Conservation (phyloP, 2,113 vertebrate species). For the Lepidothrix coronata region DNA sequence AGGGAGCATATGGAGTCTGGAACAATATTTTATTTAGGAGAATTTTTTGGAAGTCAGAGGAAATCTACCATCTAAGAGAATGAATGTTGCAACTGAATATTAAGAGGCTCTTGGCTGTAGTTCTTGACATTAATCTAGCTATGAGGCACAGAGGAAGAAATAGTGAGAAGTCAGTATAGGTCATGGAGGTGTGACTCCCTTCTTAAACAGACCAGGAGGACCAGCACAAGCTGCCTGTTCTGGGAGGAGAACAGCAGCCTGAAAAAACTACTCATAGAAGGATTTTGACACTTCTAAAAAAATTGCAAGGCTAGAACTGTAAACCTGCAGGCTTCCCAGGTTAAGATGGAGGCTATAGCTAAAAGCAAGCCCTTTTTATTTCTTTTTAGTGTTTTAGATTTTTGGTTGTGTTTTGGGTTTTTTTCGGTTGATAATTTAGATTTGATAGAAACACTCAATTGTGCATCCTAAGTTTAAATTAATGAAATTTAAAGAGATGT, state of each 20-base stretch:
- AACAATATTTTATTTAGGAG: not conserved
- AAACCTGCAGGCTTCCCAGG: not conserved
- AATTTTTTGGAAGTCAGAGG: not conserved
- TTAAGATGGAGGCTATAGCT: not conserved
- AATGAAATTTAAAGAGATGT: not conserved
- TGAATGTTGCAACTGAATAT: not conserved
- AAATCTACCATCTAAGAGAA: not conserved
- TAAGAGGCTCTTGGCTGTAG: not conserved
- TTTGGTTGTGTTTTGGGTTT: not conserved
- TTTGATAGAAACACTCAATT: not conserved
- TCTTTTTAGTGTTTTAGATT: not conserved
- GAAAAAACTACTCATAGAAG: not conserved
- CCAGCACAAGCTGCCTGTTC: not conserved
- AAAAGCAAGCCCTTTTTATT: not conserved
- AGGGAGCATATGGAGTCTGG: not conserved
- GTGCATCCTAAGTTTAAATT: not conserved
- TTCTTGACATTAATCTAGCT: not conserved
- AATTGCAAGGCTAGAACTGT: not conserved
- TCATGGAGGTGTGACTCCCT: not conserved
- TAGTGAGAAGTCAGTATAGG: not conserved
- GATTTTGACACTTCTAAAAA: not conserved
- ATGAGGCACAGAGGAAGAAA: not conserved
- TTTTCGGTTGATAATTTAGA: not conserved
- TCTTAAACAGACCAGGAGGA: not conserved
- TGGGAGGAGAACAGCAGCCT: not conserved